phyloP scores from a whole-genome alignment of 2,797 vertebrate genomes.

The Phataginus tetradactyla region DNA sequence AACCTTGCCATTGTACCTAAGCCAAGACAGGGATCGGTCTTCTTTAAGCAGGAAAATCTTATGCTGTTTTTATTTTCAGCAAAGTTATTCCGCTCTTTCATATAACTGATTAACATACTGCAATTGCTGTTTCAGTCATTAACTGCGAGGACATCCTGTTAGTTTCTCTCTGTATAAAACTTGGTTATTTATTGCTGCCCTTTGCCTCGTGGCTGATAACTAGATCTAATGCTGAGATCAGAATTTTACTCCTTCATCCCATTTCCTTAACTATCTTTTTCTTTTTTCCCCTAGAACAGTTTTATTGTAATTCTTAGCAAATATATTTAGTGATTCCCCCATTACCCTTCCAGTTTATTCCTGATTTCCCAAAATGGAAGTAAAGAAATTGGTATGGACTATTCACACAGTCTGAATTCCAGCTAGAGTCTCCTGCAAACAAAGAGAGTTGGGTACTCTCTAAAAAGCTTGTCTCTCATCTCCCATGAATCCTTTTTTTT shows the following conservation, averaged over 20 bases:
- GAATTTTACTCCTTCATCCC: background rate
- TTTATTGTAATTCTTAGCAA: background rate
- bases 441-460: background rate
- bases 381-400: background rate
- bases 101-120: background rate
- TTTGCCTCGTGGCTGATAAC: background rate
- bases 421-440: background rate
- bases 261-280: background rate
- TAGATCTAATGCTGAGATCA: background rate
- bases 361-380: slow-evolving; percentile 35
- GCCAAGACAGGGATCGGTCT: background rate
- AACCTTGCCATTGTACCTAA: background rate
- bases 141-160: background rate
- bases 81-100: background rate
- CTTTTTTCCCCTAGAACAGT: background rate
- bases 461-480: background rate
- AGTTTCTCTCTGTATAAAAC: background rate
- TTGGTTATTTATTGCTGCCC: slow-evolving; percentile 8
- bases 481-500: slow-evolving; percentile 27
- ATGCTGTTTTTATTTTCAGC: background rate
- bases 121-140: background rate
- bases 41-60: background rate
- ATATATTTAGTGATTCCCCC: background rate
- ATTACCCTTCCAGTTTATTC: background rate
- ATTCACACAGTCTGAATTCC: background rate